Conservation (phyloP, 2,888 invertebrate species). For the Leucoma salicis region DNA sequence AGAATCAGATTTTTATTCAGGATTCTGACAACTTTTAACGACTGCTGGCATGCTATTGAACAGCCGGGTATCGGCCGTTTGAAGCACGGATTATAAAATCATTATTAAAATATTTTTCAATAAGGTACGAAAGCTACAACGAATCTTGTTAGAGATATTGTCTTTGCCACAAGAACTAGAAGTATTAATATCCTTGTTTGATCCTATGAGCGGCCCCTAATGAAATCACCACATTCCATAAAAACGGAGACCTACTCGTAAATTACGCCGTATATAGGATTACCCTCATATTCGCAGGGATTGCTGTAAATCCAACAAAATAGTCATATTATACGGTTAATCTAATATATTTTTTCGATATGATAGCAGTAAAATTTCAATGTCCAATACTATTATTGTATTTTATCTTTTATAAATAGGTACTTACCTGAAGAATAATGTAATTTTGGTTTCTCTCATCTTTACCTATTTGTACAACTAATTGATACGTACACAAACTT, state of each 20-base stretch:
- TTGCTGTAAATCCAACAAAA: slow-evolving; percentile 33
- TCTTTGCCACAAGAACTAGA: not conserved
- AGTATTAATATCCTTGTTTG: slow-evolving; percentile 4
- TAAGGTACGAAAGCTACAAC: too few species aligned
- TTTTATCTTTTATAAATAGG: not conserved
- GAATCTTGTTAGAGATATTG: not conserved
- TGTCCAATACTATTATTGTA: not conserved
- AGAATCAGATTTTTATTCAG: too few species aligned
- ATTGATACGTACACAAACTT: too few species aligned
- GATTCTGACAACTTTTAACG: too few species aligned
- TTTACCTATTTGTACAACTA: too few species aligned
- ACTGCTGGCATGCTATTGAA: too few species aligned
- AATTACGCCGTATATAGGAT: slow-evolving; percentile 39
- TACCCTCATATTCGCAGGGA: slow-evolving; percentile 37
- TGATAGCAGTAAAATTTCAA: not conserved
- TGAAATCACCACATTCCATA: slow-evolving; percentile 41
- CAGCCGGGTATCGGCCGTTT: too few species aligned
- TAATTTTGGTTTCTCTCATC: too few species aligned
- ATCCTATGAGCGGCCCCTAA: slow-evolving; percentile 19
- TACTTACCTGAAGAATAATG: too few species aligned
- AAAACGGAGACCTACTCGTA: slow-evolving; percentile 43
- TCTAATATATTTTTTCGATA: not conserved
- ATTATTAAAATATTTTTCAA: too few species aligned
- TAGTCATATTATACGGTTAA: slow-evolving; percentile 13
- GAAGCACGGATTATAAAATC: too few species aligned